Conservation (phyloP, 2,888 invertebrate genomes). For the Resseliella maxima region DNA sequence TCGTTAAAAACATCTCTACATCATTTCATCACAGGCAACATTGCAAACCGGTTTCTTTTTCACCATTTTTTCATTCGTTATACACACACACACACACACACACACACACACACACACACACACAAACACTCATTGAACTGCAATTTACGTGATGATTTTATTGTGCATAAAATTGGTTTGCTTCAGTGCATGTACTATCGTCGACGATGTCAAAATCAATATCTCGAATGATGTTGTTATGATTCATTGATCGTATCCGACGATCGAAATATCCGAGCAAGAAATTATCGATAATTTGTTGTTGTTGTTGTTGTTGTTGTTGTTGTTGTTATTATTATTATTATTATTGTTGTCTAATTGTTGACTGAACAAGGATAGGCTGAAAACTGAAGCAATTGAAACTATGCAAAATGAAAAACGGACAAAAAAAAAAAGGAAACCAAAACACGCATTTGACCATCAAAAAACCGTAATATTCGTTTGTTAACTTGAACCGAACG, state of each 20-base stretch:
- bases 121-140: background rate
- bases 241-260: no score
- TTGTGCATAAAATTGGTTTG: background rate
- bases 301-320: no score
- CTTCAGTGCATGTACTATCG: background rate
- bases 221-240: no score
- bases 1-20: constrained; percentile 13
- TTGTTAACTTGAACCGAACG: no score
- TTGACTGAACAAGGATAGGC: background rate
- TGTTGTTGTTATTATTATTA: no score
- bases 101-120: no score
- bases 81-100: no score
- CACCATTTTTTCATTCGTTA: background rate
- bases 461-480: no score
- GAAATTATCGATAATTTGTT: no score
- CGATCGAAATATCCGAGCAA: no score
- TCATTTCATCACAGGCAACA: background rate
- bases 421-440: no score
- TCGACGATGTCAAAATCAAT: background rate
- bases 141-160: background rate
- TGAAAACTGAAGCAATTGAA: background rate
- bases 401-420: background rate
- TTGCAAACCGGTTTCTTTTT: background rate
- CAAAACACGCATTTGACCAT: background rate
- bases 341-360: no score